A percentile compares a stretch with the other conserved stretches of the same genome.
Conservation (phyloP, 2,888 invertebrate species). For the Eilema caniola region DNA sequence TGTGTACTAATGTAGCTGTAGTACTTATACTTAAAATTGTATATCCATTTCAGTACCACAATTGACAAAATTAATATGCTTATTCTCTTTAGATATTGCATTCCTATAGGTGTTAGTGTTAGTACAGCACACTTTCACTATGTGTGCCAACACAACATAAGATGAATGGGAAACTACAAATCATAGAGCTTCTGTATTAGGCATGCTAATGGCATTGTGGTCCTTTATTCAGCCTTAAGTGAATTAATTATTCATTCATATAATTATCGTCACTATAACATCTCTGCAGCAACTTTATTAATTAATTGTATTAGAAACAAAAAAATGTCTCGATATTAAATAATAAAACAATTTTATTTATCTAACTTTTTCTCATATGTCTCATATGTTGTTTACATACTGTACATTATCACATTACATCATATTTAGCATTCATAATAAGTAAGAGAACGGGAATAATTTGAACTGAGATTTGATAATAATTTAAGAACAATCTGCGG, state of each 20-base stretch:
- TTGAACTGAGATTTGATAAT: background rate
- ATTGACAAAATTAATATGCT: background rate
- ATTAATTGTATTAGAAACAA: background rate
- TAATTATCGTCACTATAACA: background rate
- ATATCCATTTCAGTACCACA: background rate
- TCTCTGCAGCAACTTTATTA: background rate
- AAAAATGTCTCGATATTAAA: background rate
- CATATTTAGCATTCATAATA: background rate
- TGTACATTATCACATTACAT: background rate
- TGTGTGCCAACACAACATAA: background rate
- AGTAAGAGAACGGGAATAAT: background rate
- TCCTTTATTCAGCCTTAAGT: background rate
- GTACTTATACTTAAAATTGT: background rate
- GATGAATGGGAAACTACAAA: background rate
- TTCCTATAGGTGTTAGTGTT: conserved; percentile 1
- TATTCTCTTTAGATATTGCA: background rate
- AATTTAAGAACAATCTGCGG: too few relatives aligned
- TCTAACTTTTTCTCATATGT: background rate
- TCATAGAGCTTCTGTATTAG: background rate
- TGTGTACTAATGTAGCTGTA: background rate
- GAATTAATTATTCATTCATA: background rate
- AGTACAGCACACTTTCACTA: background rate
- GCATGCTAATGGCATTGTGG: too few relatives aligned
- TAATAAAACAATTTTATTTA: background rate
- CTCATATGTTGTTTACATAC: background rate